Percentiles rank a stretch among this genome's conserved stretches.
These are phyloP conservation scores for Isaurus tuberculatus DNA, from an alignment of 92 coral and sea anemone genomes.

Conservation along the genomic window DNA sequence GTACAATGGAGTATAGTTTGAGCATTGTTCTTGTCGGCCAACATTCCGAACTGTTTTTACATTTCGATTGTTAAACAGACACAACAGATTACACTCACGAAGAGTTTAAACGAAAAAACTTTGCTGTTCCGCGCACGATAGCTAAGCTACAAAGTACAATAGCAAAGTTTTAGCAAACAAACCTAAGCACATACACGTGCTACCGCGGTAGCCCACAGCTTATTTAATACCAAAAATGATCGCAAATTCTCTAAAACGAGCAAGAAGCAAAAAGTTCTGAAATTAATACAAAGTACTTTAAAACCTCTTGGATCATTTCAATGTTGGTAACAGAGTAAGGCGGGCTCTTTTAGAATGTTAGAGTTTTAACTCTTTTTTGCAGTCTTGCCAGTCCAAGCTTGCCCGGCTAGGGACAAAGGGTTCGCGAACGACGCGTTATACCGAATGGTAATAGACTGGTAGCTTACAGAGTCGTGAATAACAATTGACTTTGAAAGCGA, in stretches of 20 bases:
- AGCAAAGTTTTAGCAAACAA: conserved; percentile 24
- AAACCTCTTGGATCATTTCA: not conserved
- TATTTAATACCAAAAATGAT: not conserved
- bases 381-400: conserved; percentile 32
- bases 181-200: not conserved
- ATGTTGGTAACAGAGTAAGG: not conserved
- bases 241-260: not conserved
- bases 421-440: conserved; percentile 22
- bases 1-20: not conserved
- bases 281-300: not conserved
- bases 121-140: not conserved
- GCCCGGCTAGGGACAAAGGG: not conserved
- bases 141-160: conserved; percentile 23
- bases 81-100: conserved; percentile 17
- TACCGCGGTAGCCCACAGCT: not conserved
- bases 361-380: not conserved
- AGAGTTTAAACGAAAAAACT: not conserved
- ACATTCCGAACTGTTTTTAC: conserved; percentile 26
- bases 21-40: conserved; percentile 12
- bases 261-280: not conserved
- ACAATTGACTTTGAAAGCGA: not conserved
- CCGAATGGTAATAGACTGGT: conserved; percentile 3
- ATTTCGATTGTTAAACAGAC: conserved; percentile 31
- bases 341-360: not conserved
- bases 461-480: not conserved